phyloP scores from a whole-genome alignment of 2,888 invertebrate genomes.

The Acrobasis suavella region DNA sequence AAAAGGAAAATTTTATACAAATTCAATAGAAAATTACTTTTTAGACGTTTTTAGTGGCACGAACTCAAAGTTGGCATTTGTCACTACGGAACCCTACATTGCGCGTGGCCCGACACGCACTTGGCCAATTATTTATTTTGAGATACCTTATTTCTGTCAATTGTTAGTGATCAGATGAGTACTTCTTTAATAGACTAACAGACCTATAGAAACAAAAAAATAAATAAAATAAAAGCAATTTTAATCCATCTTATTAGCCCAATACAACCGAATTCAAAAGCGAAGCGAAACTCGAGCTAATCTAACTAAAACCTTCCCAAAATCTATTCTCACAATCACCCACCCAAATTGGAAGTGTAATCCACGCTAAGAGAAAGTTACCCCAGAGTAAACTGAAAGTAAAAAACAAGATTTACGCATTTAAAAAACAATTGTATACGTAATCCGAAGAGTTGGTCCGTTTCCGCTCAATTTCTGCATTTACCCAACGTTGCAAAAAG shows the following conservation, averaged over 20 bases:
- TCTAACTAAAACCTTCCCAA: not conserved
- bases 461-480: conserved; percentile 57
- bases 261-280: not conserved
- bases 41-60: too few species aligned
- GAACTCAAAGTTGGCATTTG: too few species aligned
- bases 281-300: conserved; percentile 32
- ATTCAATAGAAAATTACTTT: too few species aligned
- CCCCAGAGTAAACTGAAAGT: conserved; percentile 24
- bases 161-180: too few species aligned
- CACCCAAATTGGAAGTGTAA: conserved; percentile 34
- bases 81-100: too few species aligned
- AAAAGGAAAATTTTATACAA: too few species aligned
- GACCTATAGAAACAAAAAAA: too few species aligned
- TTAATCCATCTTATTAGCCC: not conserved
- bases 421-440: conserved; percentile 44
- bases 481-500: conserved; percentile 48
- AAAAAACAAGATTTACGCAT: conserved; percentile 35
- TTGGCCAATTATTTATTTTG: too few species aligned
- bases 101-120: too few species aligned
- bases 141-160: too few species aligned
- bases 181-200: too few species aligned
- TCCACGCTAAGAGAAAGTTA: conserved; percentile 24
- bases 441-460: conserved; percentile 46
- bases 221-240: too few species aligned
- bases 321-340: conserved; percentile 14